A percentile compares a stretch with the other conserved stretches of the same genome.
Conservation (phyloP, 2,797 vertebrate species). For the Balearica regulorum region DNA sequence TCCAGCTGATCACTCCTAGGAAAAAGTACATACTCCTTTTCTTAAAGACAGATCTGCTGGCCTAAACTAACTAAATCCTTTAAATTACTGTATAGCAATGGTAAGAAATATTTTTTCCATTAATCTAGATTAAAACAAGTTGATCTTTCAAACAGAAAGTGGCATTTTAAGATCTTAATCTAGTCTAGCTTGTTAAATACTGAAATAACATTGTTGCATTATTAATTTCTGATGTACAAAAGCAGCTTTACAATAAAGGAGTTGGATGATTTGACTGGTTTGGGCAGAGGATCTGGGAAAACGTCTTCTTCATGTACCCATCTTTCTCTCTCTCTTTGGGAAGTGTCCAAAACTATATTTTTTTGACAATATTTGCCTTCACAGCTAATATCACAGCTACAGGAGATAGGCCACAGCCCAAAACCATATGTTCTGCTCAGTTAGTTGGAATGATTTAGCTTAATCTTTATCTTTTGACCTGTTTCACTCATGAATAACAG, state of each 20-base stretch:
- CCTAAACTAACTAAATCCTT: not conserved
- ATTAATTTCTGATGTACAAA: not conserved
- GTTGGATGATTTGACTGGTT: not conserved
- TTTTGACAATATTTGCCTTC: not conserved
- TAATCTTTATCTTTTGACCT: not conserved
- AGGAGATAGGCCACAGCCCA: not conserved
- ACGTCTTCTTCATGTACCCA: not conserved
- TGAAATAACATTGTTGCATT: not conserved
- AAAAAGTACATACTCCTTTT: not conserved
- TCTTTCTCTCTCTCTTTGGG: not conserved
- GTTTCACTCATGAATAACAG: not conserved
- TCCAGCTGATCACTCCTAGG: constrained; percentile 95
- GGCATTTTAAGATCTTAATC: not conserved
- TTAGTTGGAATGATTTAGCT: not conserved
- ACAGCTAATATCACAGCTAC: not conserved
- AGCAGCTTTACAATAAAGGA: not conserved
- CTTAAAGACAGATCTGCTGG: not conserved
- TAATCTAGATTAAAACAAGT: not conserved
- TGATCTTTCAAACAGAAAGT: not conserved
- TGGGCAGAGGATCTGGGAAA: not conserved
- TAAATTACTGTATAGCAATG: not conserved
- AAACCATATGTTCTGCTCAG: not conserved
- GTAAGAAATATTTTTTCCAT: not conserved
- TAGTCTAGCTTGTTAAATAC: not conserved
- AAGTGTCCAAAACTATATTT: not conserved